These are phyloP conservation scores for Cheirogaleus major DNA, from an alignment of 2,797 vertebrate species.

Conservation along the genomic window DNA sequence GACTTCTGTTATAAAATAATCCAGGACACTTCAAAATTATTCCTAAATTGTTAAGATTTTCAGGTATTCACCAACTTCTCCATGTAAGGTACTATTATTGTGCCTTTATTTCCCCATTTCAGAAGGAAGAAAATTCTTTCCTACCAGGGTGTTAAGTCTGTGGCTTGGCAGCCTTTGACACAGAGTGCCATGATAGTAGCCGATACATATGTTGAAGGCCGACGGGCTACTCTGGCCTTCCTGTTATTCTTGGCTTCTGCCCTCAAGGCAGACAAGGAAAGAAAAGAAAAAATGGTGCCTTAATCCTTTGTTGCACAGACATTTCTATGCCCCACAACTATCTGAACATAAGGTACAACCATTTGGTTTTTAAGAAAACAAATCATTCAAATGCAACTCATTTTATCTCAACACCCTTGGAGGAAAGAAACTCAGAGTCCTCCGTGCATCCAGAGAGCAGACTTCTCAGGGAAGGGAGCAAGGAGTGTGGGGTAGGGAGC, in stretches of 20 bases:
- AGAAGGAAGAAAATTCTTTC: constrained; percentile 53
- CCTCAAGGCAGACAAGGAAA: constrained; percentile 30
- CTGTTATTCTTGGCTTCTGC: constrained; percentile 43
- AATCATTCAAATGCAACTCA: constrained; percentile 32
- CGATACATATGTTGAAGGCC: not conserved
- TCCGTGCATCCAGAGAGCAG: constrained; percentile 3
- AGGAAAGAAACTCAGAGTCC: constrained; percentile 46
- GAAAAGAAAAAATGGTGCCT: constrained; percentile 73
- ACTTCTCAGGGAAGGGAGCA: constrained; percentile 73
- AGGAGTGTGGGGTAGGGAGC: not conserved
- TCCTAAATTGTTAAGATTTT: constrained; percentile 47
- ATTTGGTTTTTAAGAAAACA: constrained; percentile 49
- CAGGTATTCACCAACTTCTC: constrained; percentile 30
- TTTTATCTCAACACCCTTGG: not conserved
- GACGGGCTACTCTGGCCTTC: not conserved
- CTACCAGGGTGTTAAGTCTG: not conserved
- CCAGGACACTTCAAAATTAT: constrained; percentile 53
- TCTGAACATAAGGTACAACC: constrained; percentile 41
- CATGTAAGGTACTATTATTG: constrained; percentile 40
- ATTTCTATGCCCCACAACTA: constrained; percentile 57
- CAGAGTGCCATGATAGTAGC: not conserved
- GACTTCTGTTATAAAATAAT: constrained; percentile 48
- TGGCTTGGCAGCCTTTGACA: not conserved
- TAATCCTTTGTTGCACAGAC: constrained; percentile 68
- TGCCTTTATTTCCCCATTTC: constrained; percentile 63